Base-by-base conservation (phyloP, 2,797 vertebrate genomes). In the Halcyon smyrnensis region DNA sequence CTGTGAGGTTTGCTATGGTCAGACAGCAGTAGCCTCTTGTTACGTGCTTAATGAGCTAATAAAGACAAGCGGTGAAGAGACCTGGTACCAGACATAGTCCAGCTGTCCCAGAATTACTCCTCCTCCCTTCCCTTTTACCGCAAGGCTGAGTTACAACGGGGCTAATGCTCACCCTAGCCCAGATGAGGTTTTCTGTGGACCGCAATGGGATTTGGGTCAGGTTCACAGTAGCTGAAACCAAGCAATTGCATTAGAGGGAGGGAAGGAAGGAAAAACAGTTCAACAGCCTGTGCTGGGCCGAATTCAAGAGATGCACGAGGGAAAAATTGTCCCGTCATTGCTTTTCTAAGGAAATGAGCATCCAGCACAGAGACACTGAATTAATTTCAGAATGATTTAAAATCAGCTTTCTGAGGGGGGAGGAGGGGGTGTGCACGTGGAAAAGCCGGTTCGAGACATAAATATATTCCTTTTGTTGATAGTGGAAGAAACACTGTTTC, bases 321-420 rank as follows among this genome's bases (percentile, higher is more conserved):
- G 76, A 70, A 94, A 96, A 91, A 90, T 76, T 0, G 0, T 68
- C 91, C 76, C 1, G 2, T n/a, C 2, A 1, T 79, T 96, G 95
- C 96, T 96, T 96, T 96, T 89, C 59, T 95, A 96, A 95, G 93
- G 96, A 97, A 97, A 90, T 71, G 83, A 93, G n/a, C 87, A 65
- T 88, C 83, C 87, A 93, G 83, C 11, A 0, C 70, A 68, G 73
- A 87, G 89, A 87, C 25, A 41, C 27, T 18, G 87, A 90, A 90
- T 89, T 74, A 2, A 5, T 90, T 95, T 82, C 51, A 48, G 59
- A 48, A 34, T 68, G 51, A 82, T 88, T 92, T 91, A 76, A 95
- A 93, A 88, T 63, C 93, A 16, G 67, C 8, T 6, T 88, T 90
- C 77, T 79, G 83, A 84, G 92, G 25, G 15, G 48, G 50, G 46